Evolutionary conservation across 2,888 invertebrate species (phyloP), one percentile per base, ranked within the genome.

Genomic region (Hyles lineata): DNA sequence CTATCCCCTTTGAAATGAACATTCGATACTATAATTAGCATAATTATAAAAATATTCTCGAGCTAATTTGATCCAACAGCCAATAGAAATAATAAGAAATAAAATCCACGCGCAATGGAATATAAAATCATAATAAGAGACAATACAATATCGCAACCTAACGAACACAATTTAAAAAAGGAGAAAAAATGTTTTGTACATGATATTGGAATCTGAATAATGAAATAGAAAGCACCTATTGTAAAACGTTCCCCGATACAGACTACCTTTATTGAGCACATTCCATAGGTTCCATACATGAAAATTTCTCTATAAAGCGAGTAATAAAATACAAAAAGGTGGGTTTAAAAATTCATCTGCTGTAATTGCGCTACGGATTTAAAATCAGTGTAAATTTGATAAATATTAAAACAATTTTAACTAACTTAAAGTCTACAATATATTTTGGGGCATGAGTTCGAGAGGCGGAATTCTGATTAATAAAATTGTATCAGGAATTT

Each of bases 201-300:
- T 71, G 74, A 76, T 75, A 79, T 78, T 77, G 76, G 75, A 79
- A 73, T 72, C 72, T 76, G 75, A 77, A 78, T 78, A 80, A 79
- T 78, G 73, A 76, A 59, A 76, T 74, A 74, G 76, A 76, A 74
- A 71, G 76, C 43, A 50, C 67, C 23, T 74, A 78, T 75, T 77
- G 76, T 74, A 78, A 80, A 80, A 74, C 69, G 60, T 59, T 69
- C 55, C 35, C 60, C 23, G 60, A 69, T 71, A 69, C 58, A 71
- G 29, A 71, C 50, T 60, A 70, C 70, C 61, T 70, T 70, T 70
- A 35, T 73, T 73, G 70, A 74, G 32, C 32, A 69, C 50, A 74
- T 71, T 74, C 74, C 71, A 52, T n/a, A 50, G 50, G 59, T 59
- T 59, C 67, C 71, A 52, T 60, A 59, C 52, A 60, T 52, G 59